phyloP scores from a whole-genome alignment of 2,888 invertebrate genomes.

The Hemaris fuciformis region DNA sequence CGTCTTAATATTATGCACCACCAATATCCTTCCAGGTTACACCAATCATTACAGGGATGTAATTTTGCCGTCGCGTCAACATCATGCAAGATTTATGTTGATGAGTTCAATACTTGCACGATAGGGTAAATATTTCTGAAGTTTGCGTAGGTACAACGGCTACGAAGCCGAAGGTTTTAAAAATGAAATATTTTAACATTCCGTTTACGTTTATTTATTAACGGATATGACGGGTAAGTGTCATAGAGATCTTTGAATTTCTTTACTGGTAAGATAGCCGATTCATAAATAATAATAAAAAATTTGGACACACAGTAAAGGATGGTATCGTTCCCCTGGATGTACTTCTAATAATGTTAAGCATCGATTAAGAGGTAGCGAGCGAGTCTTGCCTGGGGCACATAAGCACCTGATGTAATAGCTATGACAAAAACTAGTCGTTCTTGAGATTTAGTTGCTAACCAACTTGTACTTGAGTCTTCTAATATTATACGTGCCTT shows the following conservation, averaged over 20 bases:
- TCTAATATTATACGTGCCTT: slow-evolving; percentile 10
- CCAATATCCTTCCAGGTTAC: slow-evolving; percentile 27
- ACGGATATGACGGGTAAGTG: not conserved
- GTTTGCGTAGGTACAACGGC: not conserved
- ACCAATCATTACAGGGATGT: not conserved
- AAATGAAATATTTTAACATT: not conserved
- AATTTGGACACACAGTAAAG: no score
- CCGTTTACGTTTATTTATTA: not conserved
- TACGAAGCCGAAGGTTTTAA: not conserved
- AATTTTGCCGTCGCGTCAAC: not conserved
- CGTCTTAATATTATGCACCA: slow-evolving; percentile 31
- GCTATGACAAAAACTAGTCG: slow-evolving; percentile 60
- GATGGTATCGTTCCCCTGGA: not conserved
- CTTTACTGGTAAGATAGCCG: no score
- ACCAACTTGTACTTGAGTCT: slow-evolving; percentile 25
- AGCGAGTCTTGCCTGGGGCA: slow-evolving; percentile 34
- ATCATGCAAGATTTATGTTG: not conserved
- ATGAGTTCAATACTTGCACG: not conserved
- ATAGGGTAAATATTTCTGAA: not conserved
- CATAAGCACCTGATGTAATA: slow-evolving; percentile 51
- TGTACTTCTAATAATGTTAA: slow-evolving; percentile 1
- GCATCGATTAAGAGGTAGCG: slow-evolving; percentile 23
- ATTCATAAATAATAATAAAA: no score
- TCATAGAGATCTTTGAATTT: not conserved
- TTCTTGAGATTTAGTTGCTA: slow-evolving; percentile 56